Percentiles rank a stretch among this genome's conserved stretches.
These are phyloP conservation scores for Capreolus pygargus DNA, from an alignment of 2,113 vertebrate species.

Conservation along the genomic window DNA sequence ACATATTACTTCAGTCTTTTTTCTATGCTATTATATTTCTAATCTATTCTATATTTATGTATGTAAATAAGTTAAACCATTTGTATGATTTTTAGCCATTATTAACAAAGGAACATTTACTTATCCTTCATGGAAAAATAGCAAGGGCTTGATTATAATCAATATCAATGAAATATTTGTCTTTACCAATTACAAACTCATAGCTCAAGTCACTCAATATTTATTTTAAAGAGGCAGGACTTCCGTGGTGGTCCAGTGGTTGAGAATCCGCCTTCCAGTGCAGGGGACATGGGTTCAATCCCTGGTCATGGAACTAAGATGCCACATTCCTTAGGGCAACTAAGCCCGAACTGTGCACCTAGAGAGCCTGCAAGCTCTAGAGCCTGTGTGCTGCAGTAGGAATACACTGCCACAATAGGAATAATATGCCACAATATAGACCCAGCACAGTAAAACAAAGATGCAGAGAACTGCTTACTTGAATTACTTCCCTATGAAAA, in stretches of 20 bases:
- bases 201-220: neutral
- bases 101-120: constrained; percentile 7
- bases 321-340: neutral
- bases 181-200: neutral
- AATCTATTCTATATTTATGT: neutral
- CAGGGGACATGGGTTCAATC: neutral
- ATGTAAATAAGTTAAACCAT: neutral
- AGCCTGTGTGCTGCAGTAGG: neutral
- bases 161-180: neutral
- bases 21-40: neutral
- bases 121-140: neutral
- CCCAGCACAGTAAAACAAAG: neutral
- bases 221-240: neutral
- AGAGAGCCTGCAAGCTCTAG: neutral
- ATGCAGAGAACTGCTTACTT: neutral
- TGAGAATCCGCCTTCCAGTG: neutral
- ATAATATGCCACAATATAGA: neutral
- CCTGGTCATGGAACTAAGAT: neutral
- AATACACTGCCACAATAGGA: neutral
- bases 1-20: neutral
- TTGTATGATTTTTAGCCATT: neutral
- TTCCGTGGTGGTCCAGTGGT: neutral
- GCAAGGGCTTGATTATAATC: neutral
- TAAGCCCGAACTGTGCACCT: neutral
- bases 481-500: neutral